Conservation (phyloP, 2,113 vertebrate species). For the Struthidea cinerea region DNA sequence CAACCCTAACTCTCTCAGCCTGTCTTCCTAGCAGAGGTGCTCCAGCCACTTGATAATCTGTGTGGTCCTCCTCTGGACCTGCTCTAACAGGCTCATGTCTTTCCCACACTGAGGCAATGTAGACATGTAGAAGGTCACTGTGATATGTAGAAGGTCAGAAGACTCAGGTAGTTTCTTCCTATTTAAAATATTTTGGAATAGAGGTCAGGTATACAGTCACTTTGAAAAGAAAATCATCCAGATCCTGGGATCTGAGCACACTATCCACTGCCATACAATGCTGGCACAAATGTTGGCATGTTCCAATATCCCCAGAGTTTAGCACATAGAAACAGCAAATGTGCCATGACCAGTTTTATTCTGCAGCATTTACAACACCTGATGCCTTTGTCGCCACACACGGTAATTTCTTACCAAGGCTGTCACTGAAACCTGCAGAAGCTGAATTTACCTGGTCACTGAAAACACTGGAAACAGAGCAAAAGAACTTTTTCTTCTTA, state of each 20-base stretch:
- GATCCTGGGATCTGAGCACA: background rate
- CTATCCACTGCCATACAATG: background rate
- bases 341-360: background rate
- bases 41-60: background rate
- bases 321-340: background rate
- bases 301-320: background rate
- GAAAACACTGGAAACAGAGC: background rate
- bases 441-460: background rate
- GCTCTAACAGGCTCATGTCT: background rate
- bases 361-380: background rate
- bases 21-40: background rate
- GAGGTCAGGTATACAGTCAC: background rate
- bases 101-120: background rate
- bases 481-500: background rate
- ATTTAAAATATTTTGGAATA: background rate
- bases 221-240: background rate
- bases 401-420: background rate
- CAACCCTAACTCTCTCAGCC: background rate
- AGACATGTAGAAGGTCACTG: background rate
- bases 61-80: background rate
- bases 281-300: background rate
- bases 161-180: background rate
- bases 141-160: background rate
- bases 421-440: background rate
- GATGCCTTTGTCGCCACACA: background rate